Base-by-base conservation (phyloP, 2,888 invertebrate genomes). In the Zygothrica quintamaculata region DNA sequence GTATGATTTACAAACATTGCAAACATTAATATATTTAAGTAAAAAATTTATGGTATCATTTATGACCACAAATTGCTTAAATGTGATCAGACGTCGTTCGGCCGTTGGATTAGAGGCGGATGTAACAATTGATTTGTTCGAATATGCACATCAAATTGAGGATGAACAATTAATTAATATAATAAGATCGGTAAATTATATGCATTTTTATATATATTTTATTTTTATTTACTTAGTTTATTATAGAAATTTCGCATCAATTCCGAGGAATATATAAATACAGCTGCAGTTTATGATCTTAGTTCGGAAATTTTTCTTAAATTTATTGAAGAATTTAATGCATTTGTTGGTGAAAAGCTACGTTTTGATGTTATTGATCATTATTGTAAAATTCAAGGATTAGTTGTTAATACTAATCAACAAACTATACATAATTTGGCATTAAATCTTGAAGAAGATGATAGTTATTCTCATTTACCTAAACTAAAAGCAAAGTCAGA, bases 21-120 rank as follows among this genome's bases (percentile, higher is more conserved):
- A 78, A 46, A 40, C 68, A 0, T 18, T 75, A 25, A 75, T 75
- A 0, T 78, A 77, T 31, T 22, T 76, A 5, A 67, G 76, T 46
- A 77, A 75, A 34, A 75, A 75, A 18, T 77, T 77, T 25, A 65
- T 77, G 71, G 56, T 77, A 1, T 11, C 56, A 0, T n/a, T 22
- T n/a, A 44, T 78, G 47, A 75, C 65, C 7, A 37, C 6, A 0
- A 56, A 46, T 8, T 77, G 78, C 7, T 8, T 78, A 9, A 15
- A 12, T 26, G 16, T 18, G 6, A 39, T 77, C 9, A 58, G 46
- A 11, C 16, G 36, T 0, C 61, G 68, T 0, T 13, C 75, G 1
- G 1, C 5, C 2, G 11, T 0, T 12, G 36, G 52, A 0, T 4
- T 78, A 15, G 52, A 52, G 6, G n/a, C 33, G 8, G 53, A 78